These are phyloP conservation scores for Turritopsis rubra DNA, from an alignment of 30 jellyfish, hydroid and myxozoan species.

Conservation along the genomic window DNA sequence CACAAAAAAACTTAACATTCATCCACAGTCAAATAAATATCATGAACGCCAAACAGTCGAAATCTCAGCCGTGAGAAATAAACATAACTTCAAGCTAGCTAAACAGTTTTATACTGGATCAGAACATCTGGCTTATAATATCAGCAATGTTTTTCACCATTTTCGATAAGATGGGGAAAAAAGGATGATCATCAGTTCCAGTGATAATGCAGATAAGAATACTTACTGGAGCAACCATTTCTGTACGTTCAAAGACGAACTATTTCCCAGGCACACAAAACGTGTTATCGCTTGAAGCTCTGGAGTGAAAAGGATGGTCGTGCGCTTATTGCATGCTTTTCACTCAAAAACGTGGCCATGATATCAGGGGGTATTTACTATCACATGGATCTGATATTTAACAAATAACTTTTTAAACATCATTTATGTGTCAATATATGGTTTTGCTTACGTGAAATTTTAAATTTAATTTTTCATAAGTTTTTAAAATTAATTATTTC, in stretches of 20 bases:
- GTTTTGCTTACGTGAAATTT: no score
- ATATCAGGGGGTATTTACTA: background rate
- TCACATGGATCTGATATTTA: background rate
- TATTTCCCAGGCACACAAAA: background rate
- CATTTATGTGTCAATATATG: no score
- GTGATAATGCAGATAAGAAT: background rate
- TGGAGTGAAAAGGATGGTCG: background rate
- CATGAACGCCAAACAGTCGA: background rate
- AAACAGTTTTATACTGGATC: constrained; percentile 19
- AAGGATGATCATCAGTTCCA: constrained; percentile 34
- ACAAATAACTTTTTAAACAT: no score
- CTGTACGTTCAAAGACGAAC: background rate
- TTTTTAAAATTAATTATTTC: no score
- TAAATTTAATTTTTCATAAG: no score
- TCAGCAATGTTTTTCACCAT: constrained; percentile 29
- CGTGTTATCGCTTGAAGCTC: background rate
- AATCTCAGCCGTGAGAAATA: no score
- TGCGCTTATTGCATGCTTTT: background rate
- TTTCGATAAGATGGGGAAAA: constrained; percentile 45
- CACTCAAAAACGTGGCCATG: background rate
- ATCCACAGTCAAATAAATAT: no score
- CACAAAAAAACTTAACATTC: no score
- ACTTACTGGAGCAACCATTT: constrained; percentile 1
- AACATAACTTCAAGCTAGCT: background rate
- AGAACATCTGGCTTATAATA: constrained; percentile 30